Base-by-base conservation (phyloP, 2,797 vertebrate species). In the Margarornis squamiger region DNA sequence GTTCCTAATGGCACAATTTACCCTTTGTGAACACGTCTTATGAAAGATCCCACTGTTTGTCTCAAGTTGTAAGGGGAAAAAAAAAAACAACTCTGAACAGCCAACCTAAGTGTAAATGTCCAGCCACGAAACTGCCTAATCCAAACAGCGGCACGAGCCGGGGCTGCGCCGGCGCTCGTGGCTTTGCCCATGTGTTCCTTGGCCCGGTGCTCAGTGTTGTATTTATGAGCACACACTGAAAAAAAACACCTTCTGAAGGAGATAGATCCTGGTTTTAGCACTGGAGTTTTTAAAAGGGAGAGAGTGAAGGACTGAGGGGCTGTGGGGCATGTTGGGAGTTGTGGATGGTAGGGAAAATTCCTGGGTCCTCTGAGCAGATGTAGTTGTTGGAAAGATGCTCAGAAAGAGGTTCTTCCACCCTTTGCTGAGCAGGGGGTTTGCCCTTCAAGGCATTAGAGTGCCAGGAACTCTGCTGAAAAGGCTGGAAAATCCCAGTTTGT, bases 11-110 rank as follows among this genome's bases (percentile, higher is more conserved):
- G 82, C 88, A 97, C 97, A 97, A 96, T 97, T 97, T 93, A 57
- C 88, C 91, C 96, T 97, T 97, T 97, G 94, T 97, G 96, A 92
- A 27, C 54, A n/a, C 1, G 1, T 59, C 81, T 89, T 78, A 92
- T 97, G 95, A 97, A 97, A 94, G 95, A 82, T 94, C 90, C 38
- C 76, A 94, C 93, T 97, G 97, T 97, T 96, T 95, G 80, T 77
- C 70, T 92, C 52, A 3, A 75, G 91, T 85, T 94, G 92, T 59
- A 88, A n/a, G 22, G 6, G 10, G 17, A 8, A 4, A 20, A 16
- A 14, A 26, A 36, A 36, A n/a, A 36, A 27, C 0, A 63, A 65
- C 58, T 36, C 46, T 48, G 46, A 48, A 48, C 46, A 63, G 7
- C 43, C 41, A 68, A 77, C 75, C 67, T 46, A 36, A 66, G 55